Evolutionary conservation across 1,140 invertebrate species (phyloP), one percentile per base, ranked within the genome.

Genomic region (Drosophila mauritiana): DNA sequence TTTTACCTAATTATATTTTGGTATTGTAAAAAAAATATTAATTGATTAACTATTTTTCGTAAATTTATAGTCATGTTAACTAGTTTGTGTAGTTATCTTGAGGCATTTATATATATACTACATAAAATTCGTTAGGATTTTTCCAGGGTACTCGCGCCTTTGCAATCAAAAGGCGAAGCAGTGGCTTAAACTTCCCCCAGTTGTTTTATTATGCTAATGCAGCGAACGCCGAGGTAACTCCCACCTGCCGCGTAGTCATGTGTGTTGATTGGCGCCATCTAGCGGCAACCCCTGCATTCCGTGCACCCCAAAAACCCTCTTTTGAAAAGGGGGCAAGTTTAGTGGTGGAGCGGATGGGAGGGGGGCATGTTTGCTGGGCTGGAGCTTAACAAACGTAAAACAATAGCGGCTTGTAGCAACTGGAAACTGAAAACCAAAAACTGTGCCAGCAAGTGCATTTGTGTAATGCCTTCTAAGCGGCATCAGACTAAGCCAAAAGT

Each of bases 381-480:
- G 31, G 31, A 27, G 27, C 17, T 51, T 17, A 36, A 31, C 31
- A 31, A 20, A 36, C 13, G 34, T 49, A 42, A 55, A 62, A 79
- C 76, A 79, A 80, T 67, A 54, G 42, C 46, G 64, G 13, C 22
- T 68, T 42, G 57, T 56, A 67, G 72, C 62, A 82, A 62, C 42
- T 72, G 43, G 58, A 22, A 46, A 46, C 43, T 25, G 20, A 15
- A 20, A 45, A 22, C 45, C 10, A 25, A 31, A 88, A 86, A 79
- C 70, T 88, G 59, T 88, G 83, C 85, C 83, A 82, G 70, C 53
- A 31, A 58, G 80, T 82, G 83, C 83, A 88, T 88, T 86, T 88
- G 70, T 79, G 62, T 79, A 82, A 82, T 83, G 73, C 83, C 67
- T 86, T 88, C 51, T 88, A 88, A 82, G 83, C 64, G 75, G 83